phyloP scores from a whole-genome alignment of 92 coral and sea anemone species.

The Phymanthus crucifer region DNA sequence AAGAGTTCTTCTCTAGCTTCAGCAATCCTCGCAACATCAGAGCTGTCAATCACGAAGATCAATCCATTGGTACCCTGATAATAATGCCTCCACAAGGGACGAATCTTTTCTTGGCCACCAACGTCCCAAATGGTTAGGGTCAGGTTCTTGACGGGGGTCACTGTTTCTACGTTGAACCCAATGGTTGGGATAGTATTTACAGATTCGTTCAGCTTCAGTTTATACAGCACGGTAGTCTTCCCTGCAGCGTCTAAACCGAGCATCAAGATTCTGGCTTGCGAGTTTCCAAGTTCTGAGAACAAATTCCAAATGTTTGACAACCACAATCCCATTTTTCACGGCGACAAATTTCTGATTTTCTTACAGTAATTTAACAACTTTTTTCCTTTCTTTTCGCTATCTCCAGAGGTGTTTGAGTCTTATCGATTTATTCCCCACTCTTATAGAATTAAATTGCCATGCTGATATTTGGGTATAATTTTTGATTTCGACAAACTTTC shows the following conservation, averaged over 20 bases:
- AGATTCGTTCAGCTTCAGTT: too few species aligned
- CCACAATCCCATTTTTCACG: too few species aligned
- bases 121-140: constrained; percentile 6
- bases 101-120: constrained; percentile 1
- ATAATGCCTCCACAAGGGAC: constrained; percentile 61
- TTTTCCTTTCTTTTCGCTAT: not conserved
- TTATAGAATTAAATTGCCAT: not conserved
- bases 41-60: constrained; percentile 2
- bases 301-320: too few species aligned
- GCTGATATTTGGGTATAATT: constrained; percentile 9
- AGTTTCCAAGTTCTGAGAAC: too few species aligned
- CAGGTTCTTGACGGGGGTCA: constrained; percentile 9
- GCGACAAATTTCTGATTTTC: too few species aligned
- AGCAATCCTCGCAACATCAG: not conserved
- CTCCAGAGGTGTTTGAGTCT: constrained; percentile 24
- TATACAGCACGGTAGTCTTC: too few species aligned
- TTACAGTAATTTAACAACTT: too few species aligned
- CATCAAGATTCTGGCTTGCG: too few species aligned
- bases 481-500: constrained; percentile 20
- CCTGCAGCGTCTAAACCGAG: too few species aligned
- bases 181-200: constrained; percentile 56
- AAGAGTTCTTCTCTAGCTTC: constrained; percentile 49
- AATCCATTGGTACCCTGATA: constrained; percentile 12
- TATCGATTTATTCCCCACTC: constrained; percentile 36
- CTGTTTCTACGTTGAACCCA: constrained; percentile 69